Conservation (phyloP, 2,113 vertebrate genomes). For the Dipodomys ordii region DNA sequence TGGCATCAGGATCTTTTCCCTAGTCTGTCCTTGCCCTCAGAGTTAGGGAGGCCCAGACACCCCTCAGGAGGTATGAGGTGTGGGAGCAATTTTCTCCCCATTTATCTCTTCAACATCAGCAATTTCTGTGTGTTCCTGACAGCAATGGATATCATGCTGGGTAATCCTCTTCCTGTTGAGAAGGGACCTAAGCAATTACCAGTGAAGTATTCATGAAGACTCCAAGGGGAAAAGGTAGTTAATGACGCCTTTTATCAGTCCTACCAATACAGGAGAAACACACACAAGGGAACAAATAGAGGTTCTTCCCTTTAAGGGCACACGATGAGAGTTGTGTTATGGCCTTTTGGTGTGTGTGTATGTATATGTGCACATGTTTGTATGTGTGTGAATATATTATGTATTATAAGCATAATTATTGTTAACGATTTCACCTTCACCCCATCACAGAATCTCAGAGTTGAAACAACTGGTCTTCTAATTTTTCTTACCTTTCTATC, state of each 20-base stretch:
- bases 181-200: conserved; percentile 66
- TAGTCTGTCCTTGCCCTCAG: neutral
- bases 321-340: neutral
- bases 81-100: conserved; percentile 52
- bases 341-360: neutral
- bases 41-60: neutral
- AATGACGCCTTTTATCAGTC: conserved; percentile 55
- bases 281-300: neutral
- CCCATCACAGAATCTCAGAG: conserved; percentile 17
- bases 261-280: neutral
- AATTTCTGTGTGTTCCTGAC: conserved; percentile 67
- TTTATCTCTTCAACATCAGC: conserved; percentile 61
- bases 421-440: conserved; percentile 36
- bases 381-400: neutral
- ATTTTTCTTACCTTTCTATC: neutral
- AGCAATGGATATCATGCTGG: conserved; percentile 71
- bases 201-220: conserved; percentile 60
- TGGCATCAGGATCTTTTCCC: neutral
- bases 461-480: neutral
- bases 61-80: neutral
- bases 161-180: conserved; percentile 67
- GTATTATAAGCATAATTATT: neutral
- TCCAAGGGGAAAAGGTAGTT: conserved; percentile 47
- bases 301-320: neutral
- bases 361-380: neutral